These are phyloP conservation scores for Teleiodes luculella DNA, from an alignment of 2,888 invertebrate genomes.

Conservation along the genomic window DNA sequence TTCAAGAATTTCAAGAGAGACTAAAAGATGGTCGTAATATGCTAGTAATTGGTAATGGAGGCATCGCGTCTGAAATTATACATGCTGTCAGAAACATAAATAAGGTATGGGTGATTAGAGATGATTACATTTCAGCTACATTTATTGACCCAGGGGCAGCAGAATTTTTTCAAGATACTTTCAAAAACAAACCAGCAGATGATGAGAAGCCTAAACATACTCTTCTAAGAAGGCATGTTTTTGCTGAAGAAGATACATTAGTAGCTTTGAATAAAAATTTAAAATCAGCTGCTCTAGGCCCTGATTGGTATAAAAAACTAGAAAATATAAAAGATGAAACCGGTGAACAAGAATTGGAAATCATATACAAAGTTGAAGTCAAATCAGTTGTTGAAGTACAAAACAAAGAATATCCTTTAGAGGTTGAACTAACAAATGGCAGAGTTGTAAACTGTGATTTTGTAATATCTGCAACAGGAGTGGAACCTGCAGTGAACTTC, in stretches of 20 bases:
- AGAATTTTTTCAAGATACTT: constrained; percentile 87
- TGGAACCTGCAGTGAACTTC: constrained; percentile 83
- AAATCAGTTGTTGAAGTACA: constrained; percentile 53
- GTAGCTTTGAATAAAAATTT: constrained; percentile 60
- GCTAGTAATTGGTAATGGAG: constrained; percentile 96
- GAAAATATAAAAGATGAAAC: constrained; percentile 75
- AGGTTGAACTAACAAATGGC: constrained; percentile 85
- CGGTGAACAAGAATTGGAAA: constrained; percentile 71
- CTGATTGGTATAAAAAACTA: constrained; percentile 93
- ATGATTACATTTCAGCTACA: constrained; percentile 93
- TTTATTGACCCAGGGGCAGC: constrained; percentile 98
- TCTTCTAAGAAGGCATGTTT: constrained; percentile 82
- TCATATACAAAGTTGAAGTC: constrained; percentile 81
- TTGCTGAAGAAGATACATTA: constrained; percentile 75
- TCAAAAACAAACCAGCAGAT: constrained; percentile 38
- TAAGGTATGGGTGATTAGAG: constrained; percentile 95
- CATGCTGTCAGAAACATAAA: constrained; percentile 91
- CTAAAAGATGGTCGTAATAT: constrained; percentile 84
- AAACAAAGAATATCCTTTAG: constrained; percentile 81
- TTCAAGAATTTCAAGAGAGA: constrained; percentile 85
- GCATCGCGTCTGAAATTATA: constrained; percentile 98
- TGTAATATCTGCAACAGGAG: constrained; percentile 97
- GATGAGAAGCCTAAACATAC: constrained; percentile 36
- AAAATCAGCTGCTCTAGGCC: constrained; percentile 95
- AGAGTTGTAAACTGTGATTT: constrained; percentile 89